These are phyloP conservation scores for Rana temporaria DNA, from an alignment of 2,113 vertebrate species.

Conservation along the genomic window DNA sequence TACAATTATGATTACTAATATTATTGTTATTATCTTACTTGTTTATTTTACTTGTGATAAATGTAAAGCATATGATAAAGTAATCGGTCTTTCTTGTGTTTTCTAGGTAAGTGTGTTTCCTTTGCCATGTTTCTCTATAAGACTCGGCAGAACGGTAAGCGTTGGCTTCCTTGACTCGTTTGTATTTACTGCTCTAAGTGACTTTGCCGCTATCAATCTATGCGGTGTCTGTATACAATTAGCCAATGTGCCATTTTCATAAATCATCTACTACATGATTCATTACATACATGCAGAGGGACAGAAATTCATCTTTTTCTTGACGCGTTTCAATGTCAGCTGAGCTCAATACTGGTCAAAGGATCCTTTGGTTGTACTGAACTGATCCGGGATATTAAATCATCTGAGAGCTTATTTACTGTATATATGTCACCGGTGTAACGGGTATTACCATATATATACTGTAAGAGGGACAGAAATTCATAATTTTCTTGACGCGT, in stretches of 20 bases:
- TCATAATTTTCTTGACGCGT: no score
- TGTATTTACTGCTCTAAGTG: not conserved
- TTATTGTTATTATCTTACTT: no score
- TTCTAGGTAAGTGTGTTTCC: slow-evolving; percentile 12
- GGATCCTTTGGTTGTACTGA: not conserved
- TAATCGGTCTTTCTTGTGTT: not conserved
- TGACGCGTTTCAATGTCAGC: slow-evolving; percentile 2
- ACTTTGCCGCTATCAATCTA: not conserved
- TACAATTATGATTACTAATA: no score
- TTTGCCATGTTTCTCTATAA: not conserved
- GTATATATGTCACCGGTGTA: no score
- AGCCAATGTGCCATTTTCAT: not conserved
- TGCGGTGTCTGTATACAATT: not conserved
- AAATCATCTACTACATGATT: not conserved
- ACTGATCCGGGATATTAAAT: not conserved
- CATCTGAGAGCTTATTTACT: no score
- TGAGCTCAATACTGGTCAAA: not conserved
- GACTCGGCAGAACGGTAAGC: not conserved
- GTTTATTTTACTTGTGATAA: no score
- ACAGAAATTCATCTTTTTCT: not conserved
- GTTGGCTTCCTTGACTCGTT: not conserved
- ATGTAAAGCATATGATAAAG: not conserved
- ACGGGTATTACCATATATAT: no score
- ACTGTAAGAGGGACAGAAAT: no score
- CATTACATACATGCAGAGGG: not conserved